Evolutionary conservation across 1,140 invertebrate genomes (phyloP), one percentile per base, ranked within the genome.

Genomic region (Sycophaga agraensis): DNA sequence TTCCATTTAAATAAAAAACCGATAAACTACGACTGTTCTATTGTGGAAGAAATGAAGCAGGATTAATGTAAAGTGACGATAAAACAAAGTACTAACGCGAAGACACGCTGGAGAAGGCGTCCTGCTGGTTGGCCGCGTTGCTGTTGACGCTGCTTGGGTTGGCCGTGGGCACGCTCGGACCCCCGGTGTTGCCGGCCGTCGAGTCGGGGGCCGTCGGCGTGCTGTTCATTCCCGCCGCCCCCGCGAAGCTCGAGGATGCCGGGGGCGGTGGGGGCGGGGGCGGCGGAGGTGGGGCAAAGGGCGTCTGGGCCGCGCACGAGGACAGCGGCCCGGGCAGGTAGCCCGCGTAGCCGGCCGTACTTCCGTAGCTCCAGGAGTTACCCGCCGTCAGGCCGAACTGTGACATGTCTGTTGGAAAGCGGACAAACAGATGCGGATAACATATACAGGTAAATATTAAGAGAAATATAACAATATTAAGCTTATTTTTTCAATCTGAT

Each of bases 351-450:
- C 89, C 89, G 16, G 88, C 88, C 9, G 90, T 88, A n/a, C 89
- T 87, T 4, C 90, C 86, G 71, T 92, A 92, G 37, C 90, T 89
- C 90, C 90, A 93, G 3, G 89, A 89, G 73, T 92, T 91, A 61
- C 89, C 85, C 63, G 88, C 88, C 70, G 89, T 88, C 74, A 90
- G 75, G 39, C 89, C 88, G 71, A 91, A 90, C 77, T 91, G 88
- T 46, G 88, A 86, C 87, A 91, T 88, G 77, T 90, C 89, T 91
- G 77, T 45, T n/a, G n/a, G n/a, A n/a, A n/a, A 76, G 54, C 12
- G 22, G n/a, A 8, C 12, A 39, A 39, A 39, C 9, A 39, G 35
- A n/a, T n/a, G n/a, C n/a, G n/a, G n/a, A n/a, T n/a, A n/a, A n/a
- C n/a, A n/a, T n/a, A n/a, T n/a, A n/a, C n/a, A n/a, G n/a, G n/a